phyloP scores from a whole-genome alignment of 2,888 invertebrate genomes.

The Pollenia amentaria region DNA sequence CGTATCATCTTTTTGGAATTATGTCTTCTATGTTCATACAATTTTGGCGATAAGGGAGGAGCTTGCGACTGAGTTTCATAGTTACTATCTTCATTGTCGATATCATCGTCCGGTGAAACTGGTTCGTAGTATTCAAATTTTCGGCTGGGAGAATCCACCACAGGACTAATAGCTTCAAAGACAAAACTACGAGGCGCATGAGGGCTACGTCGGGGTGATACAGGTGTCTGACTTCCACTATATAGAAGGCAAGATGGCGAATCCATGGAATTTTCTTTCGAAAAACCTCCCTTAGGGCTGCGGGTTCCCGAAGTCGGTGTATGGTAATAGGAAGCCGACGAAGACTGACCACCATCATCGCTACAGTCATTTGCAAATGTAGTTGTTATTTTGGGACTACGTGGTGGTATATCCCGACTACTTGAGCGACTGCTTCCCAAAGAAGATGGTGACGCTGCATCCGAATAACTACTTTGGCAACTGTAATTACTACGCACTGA shows the following conservation, averaged over 20 bases:
- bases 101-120: conserved; percentile 81
- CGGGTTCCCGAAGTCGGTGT: conserved; percentile 80
- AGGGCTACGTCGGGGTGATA: conserved; percentile 84
- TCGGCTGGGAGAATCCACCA: conserved; percentile 76
- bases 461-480: conserved; percentile 76
- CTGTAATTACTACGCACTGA: conserved; percentile 76
- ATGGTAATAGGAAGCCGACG: conserved; percentile 81
- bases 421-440: conserved; percentile 66
- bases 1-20: conserved; percentile 78
- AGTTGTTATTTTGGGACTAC: conserved; percentile 84
- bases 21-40: conserved; percentile 77
- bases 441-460: conserved; percentile 62
- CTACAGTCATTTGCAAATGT: conserved; percentile 82
- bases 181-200: conserved; percentile 87
- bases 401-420: conserved; percentile 80
- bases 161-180: conserved; percentile 85
- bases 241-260: conserved; percentile 75
- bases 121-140: conserved; percentile 84
- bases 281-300: conserved; percentile 77
- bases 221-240: conserved; percentile 75
- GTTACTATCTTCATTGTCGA: conserved; percentile 52
- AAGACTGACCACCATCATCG: conserved; percentile 79
- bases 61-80: conserved; percentile 77
- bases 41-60: conserved; percentile 76
- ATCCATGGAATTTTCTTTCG: conserved; percentile 79